These are phyloP conservation scores for Phalanger gymnotis DNA, from an alignment of 2,797 vertebrate genomes.

Conservation along the genomic window DNA sequence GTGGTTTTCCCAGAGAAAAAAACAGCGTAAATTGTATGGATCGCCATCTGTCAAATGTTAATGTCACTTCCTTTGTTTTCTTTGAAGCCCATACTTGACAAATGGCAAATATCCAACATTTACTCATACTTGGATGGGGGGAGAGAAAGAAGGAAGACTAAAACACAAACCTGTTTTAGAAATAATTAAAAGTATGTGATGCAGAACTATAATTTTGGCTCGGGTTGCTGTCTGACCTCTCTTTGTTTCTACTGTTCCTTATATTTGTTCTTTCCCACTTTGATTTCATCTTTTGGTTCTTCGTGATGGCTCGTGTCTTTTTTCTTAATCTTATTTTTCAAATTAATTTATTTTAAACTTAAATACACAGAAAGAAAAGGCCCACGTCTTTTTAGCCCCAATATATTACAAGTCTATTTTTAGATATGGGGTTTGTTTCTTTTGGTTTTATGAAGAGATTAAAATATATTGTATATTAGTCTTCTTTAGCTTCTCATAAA, in stretches of 20 bases:
- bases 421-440: background rate
- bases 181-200: constrained; percentile 42
- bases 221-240: background rate
- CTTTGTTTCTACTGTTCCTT: constrained; percentile 37
- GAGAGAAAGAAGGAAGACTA: background rate
- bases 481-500: background rate
- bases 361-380: no score
- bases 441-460: constrained; percentile 21
- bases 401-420: constrained; percentile 5
- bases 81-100: constrained; percentile 29
- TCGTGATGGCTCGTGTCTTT: constrained; percentile 8
- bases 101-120: constrained; percentile 45
- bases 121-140: constrained; percentile 36
- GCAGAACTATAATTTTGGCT: constrained; percentile 50
- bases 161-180: constrained; percentile 47
- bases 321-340: background rate
- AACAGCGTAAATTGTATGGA: constrained; percentile 12
- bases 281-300: constrained; percentile 43
- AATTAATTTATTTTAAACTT: no score
- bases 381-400: constrained; percentile 30
- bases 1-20: background rate
- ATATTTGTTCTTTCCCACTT: background rate
- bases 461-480: background rate
- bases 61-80: constrained; percentile 40
- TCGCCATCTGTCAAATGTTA: constrained; percentile 36